Base-by-base conservation (phyloP, 92 coral and sea anemone genomes). In the Siderastrea siderea region DNA sequence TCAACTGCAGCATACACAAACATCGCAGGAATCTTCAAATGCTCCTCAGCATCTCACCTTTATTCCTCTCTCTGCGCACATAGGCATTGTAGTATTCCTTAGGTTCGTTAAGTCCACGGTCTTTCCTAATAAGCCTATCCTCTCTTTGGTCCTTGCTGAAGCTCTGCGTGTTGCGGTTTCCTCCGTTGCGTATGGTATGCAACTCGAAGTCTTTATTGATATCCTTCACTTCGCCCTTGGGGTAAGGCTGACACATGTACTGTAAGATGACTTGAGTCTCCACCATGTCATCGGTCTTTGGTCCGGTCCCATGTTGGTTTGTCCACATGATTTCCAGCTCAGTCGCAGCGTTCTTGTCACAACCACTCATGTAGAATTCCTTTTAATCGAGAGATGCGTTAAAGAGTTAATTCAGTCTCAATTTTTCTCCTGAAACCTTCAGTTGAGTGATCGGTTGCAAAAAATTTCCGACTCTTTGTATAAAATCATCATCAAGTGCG, bases 251-350 rank as follows among this genome's bases (percentile, higher is more conserved):
- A 26, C 91, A 87, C 76, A 71, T 82, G 75, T 87, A 87, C 57
- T 91, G 94, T 48, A 91, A 64, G 76, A 91, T 80, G 11, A 91
- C 78, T 53, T 91, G 88, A 65, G 91, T 80, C 71, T 91, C 90
- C n/a, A 91, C 85, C 68, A 47, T 76, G 79, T 91, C 92, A 44
- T 81, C 82, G 8, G 82, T 85, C 76, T 53, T 70, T 58, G 82
- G 87, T 3, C 94, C 91, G 7, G 90, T 86, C 9, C 94, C 94
- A 58, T 91, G 94, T 70, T 91, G 94, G n/a, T 91, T 91, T 26
- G 94, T 91, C 94, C 94, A 91, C 83, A 87, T 80, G 47, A 91
- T 77, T 38, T 85, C 83, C 38, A 85, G 13, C 50, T 82, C 75
- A 13, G 92, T 87, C 63, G 84, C 51, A 13, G 88, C 92, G 45